Conservation (phyloP, 2,888 invertebrate genomes). For the Synanthedon myopaeformis region DNA sequence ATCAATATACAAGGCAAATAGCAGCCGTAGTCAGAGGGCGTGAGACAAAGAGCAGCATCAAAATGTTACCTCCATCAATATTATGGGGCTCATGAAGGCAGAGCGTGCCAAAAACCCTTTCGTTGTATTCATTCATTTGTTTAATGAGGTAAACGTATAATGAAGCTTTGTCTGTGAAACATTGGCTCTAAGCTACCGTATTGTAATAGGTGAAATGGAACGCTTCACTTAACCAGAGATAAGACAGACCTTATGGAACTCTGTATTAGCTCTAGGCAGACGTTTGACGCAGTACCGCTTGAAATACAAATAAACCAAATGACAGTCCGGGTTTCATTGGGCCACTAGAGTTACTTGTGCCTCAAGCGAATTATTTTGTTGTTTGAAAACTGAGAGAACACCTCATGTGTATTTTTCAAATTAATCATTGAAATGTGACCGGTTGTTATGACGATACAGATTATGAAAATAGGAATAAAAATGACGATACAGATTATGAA, state of each 20-base stretch:
- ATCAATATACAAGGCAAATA: neutral
- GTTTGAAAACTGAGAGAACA: no score
- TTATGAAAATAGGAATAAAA: no score
- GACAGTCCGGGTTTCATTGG: no score
- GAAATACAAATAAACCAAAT: no score
- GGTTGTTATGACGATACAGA: no score
- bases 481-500: no score
- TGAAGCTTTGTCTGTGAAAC: constrained; percentile 43
- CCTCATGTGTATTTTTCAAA: no score
- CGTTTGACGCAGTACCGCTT: no score
- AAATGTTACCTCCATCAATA: constrained; percentile 26
- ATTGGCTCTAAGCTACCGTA: constrained; percentile 36
- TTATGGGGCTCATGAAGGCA: constrained; percentile 29
- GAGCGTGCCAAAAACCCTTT: constrained; percentile 35
- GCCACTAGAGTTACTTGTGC: no score
- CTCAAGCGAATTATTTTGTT: no score
- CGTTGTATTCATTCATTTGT: constrained; percentile 47
- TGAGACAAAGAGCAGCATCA: constrained; percentile 16
- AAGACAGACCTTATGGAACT: neutral
- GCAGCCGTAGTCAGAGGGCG: neutral
- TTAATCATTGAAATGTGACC: no score
- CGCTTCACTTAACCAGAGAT: neutral
- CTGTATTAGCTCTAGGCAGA: no score
- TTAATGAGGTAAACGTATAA: constrained; percentile 52
- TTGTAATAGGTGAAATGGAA: constrained; percentile 31